Evolutionary conservation across 2,888 invertebrate genomes (phyloP).

Genomic region (Girardia tigrina): DNA sequence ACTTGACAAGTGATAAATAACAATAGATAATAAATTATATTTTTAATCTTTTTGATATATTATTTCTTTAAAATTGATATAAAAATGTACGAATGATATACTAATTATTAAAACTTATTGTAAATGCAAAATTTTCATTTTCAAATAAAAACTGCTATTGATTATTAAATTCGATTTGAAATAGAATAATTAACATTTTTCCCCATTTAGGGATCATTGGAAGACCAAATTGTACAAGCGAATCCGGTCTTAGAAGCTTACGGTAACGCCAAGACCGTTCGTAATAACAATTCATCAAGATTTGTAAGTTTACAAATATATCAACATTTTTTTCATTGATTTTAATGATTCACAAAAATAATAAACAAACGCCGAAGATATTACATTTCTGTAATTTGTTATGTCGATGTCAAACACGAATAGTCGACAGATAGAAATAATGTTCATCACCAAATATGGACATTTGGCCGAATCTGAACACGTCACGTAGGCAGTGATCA

Average conservation of each 20-base stretch:
- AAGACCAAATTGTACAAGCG: slow-evolving; percentile 99
- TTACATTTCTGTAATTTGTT: background rate
- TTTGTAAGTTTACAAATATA: slow-evolving; percentile 69
- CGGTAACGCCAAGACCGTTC: slow-evolving; percentile 47
- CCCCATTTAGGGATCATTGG: slow-evolving; percentile 78
- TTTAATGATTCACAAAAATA: background rate
- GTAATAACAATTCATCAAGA: slow-evolving; percentile 99
- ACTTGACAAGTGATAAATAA: no score
- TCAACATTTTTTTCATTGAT: background rate
- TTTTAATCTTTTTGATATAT: no score
- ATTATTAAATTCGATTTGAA: background rate
- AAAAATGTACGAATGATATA: no score
- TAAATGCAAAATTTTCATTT: no score
- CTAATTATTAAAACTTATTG: no score
- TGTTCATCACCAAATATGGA: slow-evolving; percentile 6
- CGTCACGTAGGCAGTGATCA: background rate
- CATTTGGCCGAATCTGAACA: background rate
- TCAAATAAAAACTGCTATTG: no score
- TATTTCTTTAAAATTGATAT: no score
- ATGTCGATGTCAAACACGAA: no score
- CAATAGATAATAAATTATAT: no score
- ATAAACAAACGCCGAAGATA: background rate
- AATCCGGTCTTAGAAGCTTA: slow-evolving; percentile 56
- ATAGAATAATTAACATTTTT: background rate
- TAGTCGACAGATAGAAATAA: background rate